Conservation (phyloP, 2,797 vertebrate species). For the Ctenochaetus hawaiiensis region DNA sequence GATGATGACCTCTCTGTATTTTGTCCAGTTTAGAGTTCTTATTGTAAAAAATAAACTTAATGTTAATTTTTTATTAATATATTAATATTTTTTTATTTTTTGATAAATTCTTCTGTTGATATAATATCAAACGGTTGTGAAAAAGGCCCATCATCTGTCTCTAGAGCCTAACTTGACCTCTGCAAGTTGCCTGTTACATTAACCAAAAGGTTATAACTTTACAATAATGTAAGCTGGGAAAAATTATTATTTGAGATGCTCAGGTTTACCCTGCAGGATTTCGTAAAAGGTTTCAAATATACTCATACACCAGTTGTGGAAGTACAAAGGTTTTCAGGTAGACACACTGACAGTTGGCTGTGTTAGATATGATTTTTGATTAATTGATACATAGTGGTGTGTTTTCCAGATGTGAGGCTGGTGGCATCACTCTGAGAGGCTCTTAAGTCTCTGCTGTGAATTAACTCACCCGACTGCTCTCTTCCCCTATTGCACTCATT, state of each 20-base stretch:
- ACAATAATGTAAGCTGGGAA: neutral
- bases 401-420: neutral
- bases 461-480: slow-evolving; percentile 7
- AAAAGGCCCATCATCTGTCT: neutral
- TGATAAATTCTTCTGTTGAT: neutral
- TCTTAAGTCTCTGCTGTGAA: slow-evolving; percentile 12
- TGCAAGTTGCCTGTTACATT: neutral
- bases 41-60: neutral
- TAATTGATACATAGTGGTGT: neutral
- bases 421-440: slow-evolving; percentile 4
- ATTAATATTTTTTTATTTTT: neutral
- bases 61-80: neutral
- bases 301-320: neutral
- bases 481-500: slow-evolving; percentile 3
- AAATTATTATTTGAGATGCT: neutral
- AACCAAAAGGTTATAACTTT: neutral
- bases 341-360: neutral
- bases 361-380: neutral
- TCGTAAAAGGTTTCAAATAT: neutral
- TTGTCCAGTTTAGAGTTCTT: neutral
- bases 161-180: neutral
- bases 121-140: neutral
- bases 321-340: neutral
- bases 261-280: neutral
- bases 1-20: no score